Evolutionary conservation across 2,888 invertebrate species (phyloP).

Genomic region (Autographa pulchrina): DNA sequence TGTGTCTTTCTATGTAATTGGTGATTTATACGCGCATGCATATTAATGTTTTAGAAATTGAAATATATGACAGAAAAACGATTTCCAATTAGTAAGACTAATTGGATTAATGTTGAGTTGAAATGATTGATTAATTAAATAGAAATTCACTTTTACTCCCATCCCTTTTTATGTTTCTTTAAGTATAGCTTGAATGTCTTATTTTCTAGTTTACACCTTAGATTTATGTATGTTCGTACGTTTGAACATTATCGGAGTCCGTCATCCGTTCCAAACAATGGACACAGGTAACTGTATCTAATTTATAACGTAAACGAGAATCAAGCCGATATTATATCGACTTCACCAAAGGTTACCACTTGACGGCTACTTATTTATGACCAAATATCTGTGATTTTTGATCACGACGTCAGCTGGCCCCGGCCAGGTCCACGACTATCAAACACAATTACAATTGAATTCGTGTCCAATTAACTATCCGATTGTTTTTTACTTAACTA

Average conservation of each 20-base stretch:
- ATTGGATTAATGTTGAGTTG: too few species aligned
- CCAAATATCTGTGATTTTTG: conserved; percentile 33
- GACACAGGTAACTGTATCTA: conserved; percentile 26
- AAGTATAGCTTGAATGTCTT: neutral
- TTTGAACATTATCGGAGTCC: conserved; percentile 7
- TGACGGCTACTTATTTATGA: conserved; percentile 40
- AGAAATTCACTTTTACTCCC: neutral
- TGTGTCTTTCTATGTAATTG: neutral
- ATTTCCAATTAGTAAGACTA: neutral
- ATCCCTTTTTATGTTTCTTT: neutral
- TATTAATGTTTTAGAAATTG: neutral
- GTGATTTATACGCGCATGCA: conserved; percentile 1
- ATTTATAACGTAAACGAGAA: conserved; percentile 37
- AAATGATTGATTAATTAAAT: neutral
- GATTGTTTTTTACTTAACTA: neutral
- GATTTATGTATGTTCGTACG: neutral
- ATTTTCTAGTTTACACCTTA: neutral
- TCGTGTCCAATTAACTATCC: conserved; percentile 9
- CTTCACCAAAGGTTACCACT: conserved; percentile 37
- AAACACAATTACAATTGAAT: neutral
- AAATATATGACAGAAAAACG: neutral
- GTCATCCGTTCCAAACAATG: conserved; percentile 34
- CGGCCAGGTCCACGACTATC: conserved; percentile 3
- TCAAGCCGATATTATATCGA: conserved; percentile 21
- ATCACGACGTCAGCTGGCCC: conserved; percentile 30